A percentile compares a stretch with the other conserved stretches of the same genome.
Conservation (phyloP, 2,113 vertebrate species). For the Bettongia penicillata region DNA sequence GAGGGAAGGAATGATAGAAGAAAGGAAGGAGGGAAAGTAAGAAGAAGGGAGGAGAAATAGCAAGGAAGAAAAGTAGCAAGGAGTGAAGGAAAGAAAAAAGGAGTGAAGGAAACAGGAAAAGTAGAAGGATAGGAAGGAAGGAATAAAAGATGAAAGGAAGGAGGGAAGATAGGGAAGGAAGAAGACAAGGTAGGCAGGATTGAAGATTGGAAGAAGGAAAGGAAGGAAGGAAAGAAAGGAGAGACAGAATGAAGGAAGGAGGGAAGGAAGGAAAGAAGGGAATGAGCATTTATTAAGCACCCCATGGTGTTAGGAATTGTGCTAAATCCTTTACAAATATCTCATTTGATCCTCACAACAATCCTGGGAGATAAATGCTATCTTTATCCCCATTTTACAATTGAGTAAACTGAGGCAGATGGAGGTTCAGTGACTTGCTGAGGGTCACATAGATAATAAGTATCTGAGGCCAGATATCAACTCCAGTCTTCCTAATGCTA, state of each 20-base stretch:
- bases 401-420: not conserved
- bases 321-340: not conserved
- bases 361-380: not conserved
- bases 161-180: too few relatives aligned
- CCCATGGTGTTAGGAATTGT: too few relatives aligned
- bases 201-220: too few relatives aligned
- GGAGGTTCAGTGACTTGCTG: not conserved
- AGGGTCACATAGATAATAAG: not conserved
- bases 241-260: too few relatives aligned
- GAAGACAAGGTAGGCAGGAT: too few relatives aligned
- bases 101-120: too few relatives aligned
- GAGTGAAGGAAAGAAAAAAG: too few relatives aligned
- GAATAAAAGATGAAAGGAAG: too few relatives aligned
- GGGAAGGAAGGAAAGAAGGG: too few relatives aligned
- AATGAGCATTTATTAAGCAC: not conserved
- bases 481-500: not conserved
- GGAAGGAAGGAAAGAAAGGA: too few relatives aligned
- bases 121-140: too few relatives aligned
- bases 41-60: rapidly evolving
- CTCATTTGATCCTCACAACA: not conserved
- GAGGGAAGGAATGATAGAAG: too few relatives aligned
- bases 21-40: not conserved
- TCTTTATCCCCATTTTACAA: not conserved
- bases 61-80: rapidly evolving
- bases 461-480: not conserved